phyloP scores from a whole-genome alignment of 2,113 vertebrate species.

The Eptesicus fuscus region DNA sequence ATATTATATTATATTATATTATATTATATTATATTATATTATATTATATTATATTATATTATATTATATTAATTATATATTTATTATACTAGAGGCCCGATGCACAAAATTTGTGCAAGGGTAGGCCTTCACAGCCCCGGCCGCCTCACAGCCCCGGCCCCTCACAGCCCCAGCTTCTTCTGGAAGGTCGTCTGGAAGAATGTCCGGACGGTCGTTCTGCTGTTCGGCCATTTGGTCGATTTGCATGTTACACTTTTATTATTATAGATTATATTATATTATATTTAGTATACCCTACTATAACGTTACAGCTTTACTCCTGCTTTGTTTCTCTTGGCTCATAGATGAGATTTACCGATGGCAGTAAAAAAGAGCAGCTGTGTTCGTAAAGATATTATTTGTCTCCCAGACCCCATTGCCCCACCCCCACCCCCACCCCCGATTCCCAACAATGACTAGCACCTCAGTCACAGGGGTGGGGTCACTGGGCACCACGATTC shows the following conservation, averaged over 20 bases:
- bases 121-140: too few species aligned
- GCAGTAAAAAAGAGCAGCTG: not conserved
- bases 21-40: not conserved
- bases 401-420: not conserved
- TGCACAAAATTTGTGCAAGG: too few species aligned
- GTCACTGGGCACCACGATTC: not conserved
- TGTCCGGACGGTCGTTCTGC: too few species aligned
- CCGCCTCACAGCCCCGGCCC: too few species aligned
- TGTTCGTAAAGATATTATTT: not conserved
- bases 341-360: not conserved
- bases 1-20: not conserved
- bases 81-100: too few species aligned
- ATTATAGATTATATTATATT: not conserved
- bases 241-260: too few species aligned
- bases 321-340: not conserved
- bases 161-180: too few species aligned
- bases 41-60: not conserved
- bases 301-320: not conserved
- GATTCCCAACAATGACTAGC: constrained; percentile 19
- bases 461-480: constrained; percentile 48
- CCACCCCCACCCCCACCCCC: not conserved
- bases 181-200: too few species aligned
- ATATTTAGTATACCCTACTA: not conserved
- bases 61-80: not conserved
- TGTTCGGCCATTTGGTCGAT: too few species aligned